These are phyloP conservation scores for Anguilla marmorata DNA, from an alignment of 2,797 vertebrate species.

Conservation along the genomic window DNA sequence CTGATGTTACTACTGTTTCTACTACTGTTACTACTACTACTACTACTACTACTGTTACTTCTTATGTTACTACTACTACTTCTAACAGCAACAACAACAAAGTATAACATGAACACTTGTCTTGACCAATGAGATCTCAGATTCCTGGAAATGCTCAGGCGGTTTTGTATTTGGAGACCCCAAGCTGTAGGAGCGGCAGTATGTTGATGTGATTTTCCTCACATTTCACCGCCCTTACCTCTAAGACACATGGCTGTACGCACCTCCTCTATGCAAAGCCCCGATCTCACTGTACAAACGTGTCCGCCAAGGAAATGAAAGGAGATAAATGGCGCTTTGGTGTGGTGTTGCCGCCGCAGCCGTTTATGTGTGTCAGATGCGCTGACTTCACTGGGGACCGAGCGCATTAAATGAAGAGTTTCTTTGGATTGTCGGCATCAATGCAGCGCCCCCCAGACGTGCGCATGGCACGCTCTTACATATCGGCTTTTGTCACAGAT, in stretches of 20 bases:
- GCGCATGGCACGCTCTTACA: background rate
- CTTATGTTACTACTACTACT: too few relatives aligned
- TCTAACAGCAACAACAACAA: background rate
- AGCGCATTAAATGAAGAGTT: background rate
- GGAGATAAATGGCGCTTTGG: background rate
- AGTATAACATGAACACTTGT: background rate
- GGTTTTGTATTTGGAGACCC: background rate
- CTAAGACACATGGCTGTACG: background rate
- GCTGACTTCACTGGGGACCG: background rate
- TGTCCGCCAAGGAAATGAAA: background rate
- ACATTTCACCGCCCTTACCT: background rate
- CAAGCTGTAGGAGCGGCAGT: background rate
- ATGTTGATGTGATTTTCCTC: background rate
- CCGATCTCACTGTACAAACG: background rate
- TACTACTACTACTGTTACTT: too few relatives aligned
- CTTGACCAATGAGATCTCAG: background rate
- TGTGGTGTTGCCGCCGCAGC: background rate
- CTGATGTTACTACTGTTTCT: too few relatives aligned
- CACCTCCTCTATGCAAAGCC: background rate
- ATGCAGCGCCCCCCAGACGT: too few relatives aligned
- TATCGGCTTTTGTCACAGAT: background rate
- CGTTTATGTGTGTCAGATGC: conserved; percentile 3
- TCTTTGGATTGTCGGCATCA: background rate
- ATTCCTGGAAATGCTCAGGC: background rate
- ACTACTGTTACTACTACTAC: too few relatives aligned